Evolutionary conservation across 2,888 invertebrate genomes (phyloP).

Genomic region (Hetaerina titia): DNA sequence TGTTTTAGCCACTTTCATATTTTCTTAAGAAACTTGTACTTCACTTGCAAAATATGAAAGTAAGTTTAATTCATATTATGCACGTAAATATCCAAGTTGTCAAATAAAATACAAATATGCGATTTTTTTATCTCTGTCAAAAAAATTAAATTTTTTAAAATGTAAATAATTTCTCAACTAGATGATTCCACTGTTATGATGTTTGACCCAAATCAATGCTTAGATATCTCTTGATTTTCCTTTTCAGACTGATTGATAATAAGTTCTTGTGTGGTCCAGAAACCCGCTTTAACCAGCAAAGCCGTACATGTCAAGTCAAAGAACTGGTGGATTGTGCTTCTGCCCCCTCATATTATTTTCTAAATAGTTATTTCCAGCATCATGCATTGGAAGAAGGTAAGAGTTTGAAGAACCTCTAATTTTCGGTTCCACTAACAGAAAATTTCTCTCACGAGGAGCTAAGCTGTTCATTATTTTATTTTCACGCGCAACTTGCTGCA

Average conservation of each 20-base stretch:
- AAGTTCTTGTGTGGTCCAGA: conserved; percentile 74
- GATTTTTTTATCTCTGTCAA: neutral
- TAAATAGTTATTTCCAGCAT: conserved; percentile 73
- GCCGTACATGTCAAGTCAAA: conserved; percentile 74
- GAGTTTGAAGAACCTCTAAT: neutral
- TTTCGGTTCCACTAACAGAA: neutral
- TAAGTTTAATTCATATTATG: neutral
- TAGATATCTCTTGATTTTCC: neutral
- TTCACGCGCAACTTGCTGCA: no score
- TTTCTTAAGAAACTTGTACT: neutral
- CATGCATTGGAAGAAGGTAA: conserved; percentile 22
- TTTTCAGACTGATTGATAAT: conserved; percentile 73
- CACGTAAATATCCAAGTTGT: neutral
- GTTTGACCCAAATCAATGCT: no score
- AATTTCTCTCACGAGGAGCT: no score
- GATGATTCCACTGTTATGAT: no score
- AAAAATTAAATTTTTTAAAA: no score
- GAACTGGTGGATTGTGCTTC: conserved; percentile 73
- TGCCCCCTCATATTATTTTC: conserved; percentile 73
- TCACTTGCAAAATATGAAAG: neutral
- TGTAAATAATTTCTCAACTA: no score
- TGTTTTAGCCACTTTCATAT: neutral
- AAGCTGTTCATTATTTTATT: no score
- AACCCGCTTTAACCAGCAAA: conserved; percentile 74
- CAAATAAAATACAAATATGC: neutral